phyloP scores from a whole-genome alignment of 2,113 vertebrate genomes.

The Siniperca knerii region DNA sequence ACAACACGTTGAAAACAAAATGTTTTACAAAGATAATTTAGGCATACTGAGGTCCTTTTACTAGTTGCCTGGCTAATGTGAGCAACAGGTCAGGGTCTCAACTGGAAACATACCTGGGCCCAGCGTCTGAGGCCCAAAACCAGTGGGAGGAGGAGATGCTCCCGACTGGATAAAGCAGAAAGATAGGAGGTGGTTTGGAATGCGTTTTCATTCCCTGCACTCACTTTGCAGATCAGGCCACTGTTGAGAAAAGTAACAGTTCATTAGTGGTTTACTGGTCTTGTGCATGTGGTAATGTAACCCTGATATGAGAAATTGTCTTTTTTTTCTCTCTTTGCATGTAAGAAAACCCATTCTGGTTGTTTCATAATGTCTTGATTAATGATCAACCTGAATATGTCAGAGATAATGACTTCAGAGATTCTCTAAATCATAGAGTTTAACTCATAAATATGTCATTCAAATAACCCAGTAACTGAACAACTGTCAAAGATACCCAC shows the following conservation, averaged over 20 bases:
- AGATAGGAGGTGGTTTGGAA: slow-evolving; percentile 91
- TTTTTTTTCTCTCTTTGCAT: background rate
- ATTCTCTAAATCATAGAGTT: background rate
- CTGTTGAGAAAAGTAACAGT: slow-evolving; percentile 77
- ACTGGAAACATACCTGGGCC: slow-evolving; percentile 86
- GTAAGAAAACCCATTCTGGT: background rate
- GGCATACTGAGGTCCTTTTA: background rate
- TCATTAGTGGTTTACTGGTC: background rate
- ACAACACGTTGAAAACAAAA: slow-evolving; percentile 2
- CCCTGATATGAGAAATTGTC: background rate
- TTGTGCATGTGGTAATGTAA: background rate
- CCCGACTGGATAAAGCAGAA: slow-evolving; percentile 83
- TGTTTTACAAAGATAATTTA: background rate
- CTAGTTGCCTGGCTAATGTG: background rate
- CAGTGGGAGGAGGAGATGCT: slow-evolving; percentile 86
- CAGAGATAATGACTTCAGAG: background rate
- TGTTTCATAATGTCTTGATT: background rate
- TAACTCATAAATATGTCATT: background rate
- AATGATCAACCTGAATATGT: background rate
- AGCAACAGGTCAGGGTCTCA: background rate
- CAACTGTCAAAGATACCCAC: slow-evolving; percentile 67
- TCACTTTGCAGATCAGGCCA: slow-evolving; percentile 94
- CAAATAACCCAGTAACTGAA: background rate
- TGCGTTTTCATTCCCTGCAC: slow-evolving; percentile 94
- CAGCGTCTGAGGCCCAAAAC: slow-evolving; percentile 90